A percentile compares a stretch with the other conserved stretches of the same genome.
Evolutionary conservation across 2,888 invertebrate genomes (phyloP).

Genomic region (Agonopterix subpropinquella): DNA sequence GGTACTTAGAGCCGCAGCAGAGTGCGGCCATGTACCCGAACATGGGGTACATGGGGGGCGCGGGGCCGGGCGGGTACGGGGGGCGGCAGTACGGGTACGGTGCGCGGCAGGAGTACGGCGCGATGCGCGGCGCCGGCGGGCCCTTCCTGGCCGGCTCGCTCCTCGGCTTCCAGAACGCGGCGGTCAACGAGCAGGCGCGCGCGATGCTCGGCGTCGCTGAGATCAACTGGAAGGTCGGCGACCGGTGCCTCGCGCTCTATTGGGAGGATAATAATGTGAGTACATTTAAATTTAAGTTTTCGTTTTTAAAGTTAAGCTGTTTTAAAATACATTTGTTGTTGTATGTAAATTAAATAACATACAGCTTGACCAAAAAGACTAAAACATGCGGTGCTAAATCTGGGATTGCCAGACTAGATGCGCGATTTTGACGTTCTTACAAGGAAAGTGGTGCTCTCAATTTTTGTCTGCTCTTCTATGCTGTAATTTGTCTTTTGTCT

Average conservation of each 20-base stretch:
- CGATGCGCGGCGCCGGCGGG: slow-evolving; percentile 17
- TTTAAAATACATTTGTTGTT: too few relatives aligned
- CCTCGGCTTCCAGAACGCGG: slow-evolving; percentile 69
- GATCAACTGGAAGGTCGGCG: slow-evolving; percentile 84
- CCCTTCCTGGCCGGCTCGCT: slow-evolving; percentile 61
- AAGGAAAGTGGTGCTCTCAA: too few relatives aligned
- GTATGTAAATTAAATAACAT: too few relatives aligned
- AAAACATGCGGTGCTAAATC: too few relatives aligned
- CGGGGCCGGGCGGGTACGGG: slow-evolving; percentile 27
- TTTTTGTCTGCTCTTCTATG: too few relatives aligned
- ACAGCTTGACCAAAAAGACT: too few relatives aligned
- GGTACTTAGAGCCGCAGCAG: slow-evolving; percentile 50
- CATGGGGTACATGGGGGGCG: slow-evolving; percentile 35
- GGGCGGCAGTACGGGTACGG: slow-evolving; percentile 43
- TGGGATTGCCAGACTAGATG: too few relatives aligned
- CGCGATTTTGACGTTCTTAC: too few relatives aligned
- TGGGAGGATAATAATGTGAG: slow-evolving; percentile 93
- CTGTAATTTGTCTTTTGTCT: too few relatives aligned
- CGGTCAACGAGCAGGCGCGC: slow-evolving; percentile 69
- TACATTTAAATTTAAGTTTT: background rate
- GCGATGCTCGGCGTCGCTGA: slow-evolving; percentile 72
- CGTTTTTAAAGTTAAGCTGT: too few relatives aligned
- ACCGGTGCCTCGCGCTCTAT: slow-evolving; percentile 91
- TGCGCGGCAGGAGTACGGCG: slow-evolving; percentile 36
- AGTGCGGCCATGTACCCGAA: slow-evolving; percentile 38